These are phyloP conservation scores for Dromococcyx pavoninus DNA, from an alignment of 2,797 vertebrate species.

Conservation along the genomic window DNA sequence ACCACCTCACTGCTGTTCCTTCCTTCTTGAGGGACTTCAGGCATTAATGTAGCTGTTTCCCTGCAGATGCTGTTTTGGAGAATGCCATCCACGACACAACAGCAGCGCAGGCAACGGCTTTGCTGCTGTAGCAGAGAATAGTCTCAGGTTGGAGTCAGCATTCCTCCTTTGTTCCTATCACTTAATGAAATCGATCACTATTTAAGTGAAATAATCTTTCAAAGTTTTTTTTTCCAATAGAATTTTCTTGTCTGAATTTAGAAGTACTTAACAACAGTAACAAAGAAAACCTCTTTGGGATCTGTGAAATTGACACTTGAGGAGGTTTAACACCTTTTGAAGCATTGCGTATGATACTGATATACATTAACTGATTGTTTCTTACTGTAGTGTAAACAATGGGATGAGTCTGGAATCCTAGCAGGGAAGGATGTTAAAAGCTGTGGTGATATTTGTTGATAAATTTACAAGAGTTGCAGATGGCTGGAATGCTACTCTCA, in stretches of 20 bases:
- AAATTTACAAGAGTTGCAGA: not conserved
- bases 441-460: not conserved
- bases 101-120: not conserved
- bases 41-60: not conserved
- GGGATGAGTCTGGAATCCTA: not conserved
- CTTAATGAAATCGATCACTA: not conserved
- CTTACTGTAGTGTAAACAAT: not conserved
- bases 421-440: constrained; percentile 5
- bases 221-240: not conserved
- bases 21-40: not conserved
- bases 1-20: not conserved
- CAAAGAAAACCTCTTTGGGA: not conserved
- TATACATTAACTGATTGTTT: not conserved
- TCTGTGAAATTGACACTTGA: not conserved
- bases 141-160: not conserved
- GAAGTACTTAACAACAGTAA: not conserved
- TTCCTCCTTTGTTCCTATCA: not conserved
- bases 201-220: not conserved
- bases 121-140: not conserved
- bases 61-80: not conserved
- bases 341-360: not conserved
- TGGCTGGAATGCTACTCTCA: not conserved
- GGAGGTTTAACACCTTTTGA: constrained; percentile 2
- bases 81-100: fast-evolving
- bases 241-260: not conserved